These are phyloP conservation scores for Laticauda colubrina DNA, from an alignment of 2,113 vertebrate genomes.

Conservation along the genomic window DNA sequence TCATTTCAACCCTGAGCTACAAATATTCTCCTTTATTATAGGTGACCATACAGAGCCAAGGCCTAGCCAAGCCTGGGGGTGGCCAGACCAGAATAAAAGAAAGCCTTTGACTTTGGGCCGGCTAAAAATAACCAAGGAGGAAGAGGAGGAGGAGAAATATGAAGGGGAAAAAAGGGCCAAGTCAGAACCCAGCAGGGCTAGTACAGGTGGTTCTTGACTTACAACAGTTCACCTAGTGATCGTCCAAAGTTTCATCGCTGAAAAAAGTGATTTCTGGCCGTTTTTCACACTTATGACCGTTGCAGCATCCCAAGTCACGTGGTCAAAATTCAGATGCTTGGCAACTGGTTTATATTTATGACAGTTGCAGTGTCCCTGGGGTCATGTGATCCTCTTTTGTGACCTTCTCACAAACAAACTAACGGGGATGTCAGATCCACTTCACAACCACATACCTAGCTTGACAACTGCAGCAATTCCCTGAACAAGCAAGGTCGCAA, in stretches of 20 bases:
- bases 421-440: no score
- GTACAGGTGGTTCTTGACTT: slow-evolving; percentile 16
- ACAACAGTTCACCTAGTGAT: background rate
- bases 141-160: slow-evolving; percentile 16
- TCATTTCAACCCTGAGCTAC: background rate
- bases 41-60: slow-evolving; percentile 67
- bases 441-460: no score
- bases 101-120: slow-evolving; percentile 74
- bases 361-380: no score
- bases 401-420: no score
- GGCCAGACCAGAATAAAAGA: slow-evolving; percentile 42
- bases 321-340: background rate
- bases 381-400: no score
- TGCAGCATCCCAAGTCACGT: background rate
- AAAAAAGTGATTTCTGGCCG: background rate
- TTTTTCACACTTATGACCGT: background rate
- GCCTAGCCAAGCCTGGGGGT: slow-evolving; percentile 49
- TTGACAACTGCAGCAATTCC: no score
- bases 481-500: no score
- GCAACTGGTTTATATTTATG: background rate
- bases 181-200: slow-evolving; percentile 54
- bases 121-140: slow-evolving; percentile 79
- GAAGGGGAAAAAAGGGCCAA: slow-evolving; percentile 48
- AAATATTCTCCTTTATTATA: background rate
- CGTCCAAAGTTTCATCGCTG: no score